Base-by-base conservation (phyloP, 2,113 vertebrate genomes). In the Pterocles gutturalis region DNA sequence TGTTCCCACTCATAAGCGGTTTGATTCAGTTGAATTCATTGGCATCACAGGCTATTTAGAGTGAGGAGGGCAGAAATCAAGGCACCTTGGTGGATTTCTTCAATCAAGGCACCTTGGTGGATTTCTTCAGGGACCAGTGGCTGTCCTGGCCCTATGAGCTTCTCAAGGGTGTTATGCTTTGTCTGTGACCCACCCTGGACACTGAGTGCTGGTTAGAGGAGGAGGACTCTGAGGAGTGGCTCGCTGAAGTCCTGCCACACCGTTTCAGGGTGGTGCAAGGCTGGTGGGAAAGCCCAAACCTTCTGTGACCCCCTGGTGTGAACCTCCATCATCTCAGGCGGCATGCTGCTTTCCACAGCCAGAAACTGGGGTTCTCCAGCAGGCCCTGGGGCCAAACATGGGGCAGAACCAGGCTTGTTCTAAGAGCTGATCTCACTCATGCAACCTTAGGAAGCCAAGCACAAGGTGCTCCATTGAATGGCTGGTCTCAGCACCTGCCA, bases 401-500 rank as follows among this genome's bases (percentile, higher is more conserved):
- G 26, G 49, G 33, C 29, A 49, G 21, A 38, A 41, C 20, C 48
- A 10, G 18, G 21, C 28, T 83, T 21, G 4, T 28, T 34, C 38
- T 51, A 70, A 78, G 46, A 92, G 46, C 9, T 9, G 8, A 26
- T 64, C 48, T 81, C 58, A 34, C 18, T 53, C 3, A 38, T 7
- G 29, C 24, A 77, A 5, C 41, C 64, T 79, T 1, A 76, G 48
- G 72, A 82, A 82, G 69, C 38, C 1, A 4, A 71, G 46, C n/a
- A 61, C 10, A 14, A 41, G n/a, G 14, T 70, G 36, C 55, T 82
- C 41, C 10, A 13, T 43, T 25, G 18, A 73, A 73, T 4, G 12
- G 25, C 17, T 2, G 1, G 5, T 64, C 33, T 34, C 17, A 45
- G 67, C 29, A 53, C 18, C 33, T 0, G 0, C n/a, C 53, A 78